Percentiles rank a stretch among this genome's conserved stretches.
Evolutionary conservation across 2,113 vertebrate genomes (phyloP).

Genomic region (Entosphenus tridentatus): DNA sequence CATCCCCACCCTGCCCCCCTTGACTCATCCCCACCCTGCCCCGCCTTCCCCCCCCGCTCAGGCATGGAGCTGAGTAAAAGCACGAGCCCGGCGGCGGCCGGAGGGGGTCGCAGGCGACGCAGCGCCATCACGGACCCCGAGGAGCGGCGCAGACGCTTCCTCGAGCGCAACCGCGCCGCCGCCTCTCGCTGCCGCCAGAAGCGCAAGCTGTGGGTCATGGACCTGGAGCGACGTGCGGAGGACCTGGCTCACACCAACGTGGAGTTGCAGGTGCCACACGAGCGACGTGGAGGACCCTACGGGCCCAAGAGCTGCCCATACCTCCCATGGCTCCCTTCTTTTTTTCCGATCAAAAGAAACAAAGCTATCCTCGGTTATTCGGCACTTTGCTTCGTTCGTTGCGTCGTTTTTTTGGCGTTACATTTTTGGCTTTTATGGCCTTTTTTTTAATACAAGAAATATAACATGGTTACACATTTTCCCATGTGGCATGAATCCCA

Average conservation of each 20-base stretch:
- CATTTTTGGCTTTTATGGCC: too few relatives aligned
- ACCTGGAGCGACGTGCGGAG: conserved; percentile 82
- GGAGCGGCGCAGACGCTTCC: conserved; percentile 68
- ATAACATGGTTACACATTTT: too few relatives aligned
- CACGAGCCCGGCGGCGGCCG: conserved; percentile 57
- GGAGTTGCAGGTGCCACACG: conserved; percentile 44
- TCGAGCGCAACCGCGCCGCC: conserved; percentile 72
- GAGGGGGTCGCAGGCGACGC: conserved; percentile 40
- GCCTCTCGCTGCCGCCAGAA: conserved; percentile 90
- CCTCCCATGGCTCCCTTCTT: too few relatives aligned
- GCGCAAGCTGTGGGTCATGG: conserved; percentile 74
- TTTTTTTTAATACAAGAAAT: too few relatives aligned
- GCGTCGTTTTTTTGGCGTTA: too few relatives aligned
- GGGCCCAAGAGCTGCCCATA: too few relatives aligned
- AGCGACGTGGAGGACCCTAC: too few relatives aligned
- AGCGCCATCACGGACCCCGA: conserved; percentile 53
- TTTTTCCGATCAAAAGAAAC: too few relatives aligned
- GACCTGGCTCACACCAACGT: conserved; percentile 69
- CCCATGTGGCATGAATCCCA: too few relatives aligned
- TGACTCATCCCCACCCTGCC: neutral
- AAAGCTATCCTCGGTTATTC: too few relatives aligned
- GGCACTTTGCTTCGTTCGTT: too few relatives aligned
- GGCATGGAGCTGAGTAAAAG: conserved; percentile 64
- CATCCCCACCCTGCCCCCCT: too few relatives aligned
- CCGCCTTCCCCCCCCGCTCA: conserved; percentile 14